These are phyloP conservation scores for Noctua pronuba DNA, from an alignment of 2,888 invertebrate species.

Conservation along the genomic window DNA sequence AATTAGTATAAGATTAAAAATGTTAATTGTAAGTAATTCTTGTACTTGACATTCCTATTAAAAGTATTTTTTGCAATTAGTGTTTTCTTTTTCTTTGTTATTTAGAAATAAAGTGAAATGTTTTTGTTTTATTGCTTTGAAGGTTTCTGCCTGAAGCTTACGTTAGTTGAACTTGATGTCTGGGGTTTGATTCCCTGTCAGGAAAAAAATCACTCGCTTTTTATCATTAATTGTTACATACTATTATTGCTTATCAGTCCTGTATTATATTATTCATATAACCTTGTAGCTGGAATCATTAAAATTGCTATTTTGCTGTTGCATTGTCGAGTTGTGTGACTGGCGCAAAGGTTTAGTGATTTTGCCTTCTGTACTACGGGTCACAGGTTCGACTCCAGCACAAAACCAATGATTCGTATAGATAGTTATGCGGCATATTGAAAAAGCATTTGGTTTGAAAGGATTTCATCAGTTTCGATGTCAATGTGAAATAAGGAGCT, in stretches of 20 bases:
- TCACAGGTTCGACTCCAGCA: background rate
- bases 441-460: background rate
- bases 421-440: background rate
- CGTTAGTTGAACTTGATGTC: background rate
- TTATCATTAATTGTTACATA: background rate
- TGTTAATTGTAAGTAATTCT: constrained; percentile 29
- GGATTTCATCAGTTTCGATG: constrained; percentile 3
- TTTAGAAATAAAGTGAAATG: background rate
- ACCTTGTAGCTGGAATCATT: background rate
- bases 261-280: background rate
- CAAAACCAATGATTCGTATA: background rate
- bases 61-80: constrained; percentile 38
- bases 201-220: background rate
- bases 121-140: constrained; percentile 3
- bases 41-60: constrained; percentile 57
- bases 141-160: background rate
- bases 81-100: constrained; percentile 18
- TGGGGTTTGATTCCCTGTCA: background rate
- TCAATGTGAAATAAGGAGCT: constrained; percentile 29
- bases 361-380: background rate
- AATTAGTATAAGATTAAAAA: constrained; percentile 38
- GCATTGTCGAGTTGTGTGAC: too few relatives aligned
- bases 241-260: background rate
- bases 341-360: too few relatives aligned
- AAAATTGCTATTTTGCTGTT: too few relatives aligned